Evolutionary conservation across 2,113 vertebrate species (phyloP), one percentile per base, ranked within the genome.

Genomic region (Salminus brasiliensis): DNA sequence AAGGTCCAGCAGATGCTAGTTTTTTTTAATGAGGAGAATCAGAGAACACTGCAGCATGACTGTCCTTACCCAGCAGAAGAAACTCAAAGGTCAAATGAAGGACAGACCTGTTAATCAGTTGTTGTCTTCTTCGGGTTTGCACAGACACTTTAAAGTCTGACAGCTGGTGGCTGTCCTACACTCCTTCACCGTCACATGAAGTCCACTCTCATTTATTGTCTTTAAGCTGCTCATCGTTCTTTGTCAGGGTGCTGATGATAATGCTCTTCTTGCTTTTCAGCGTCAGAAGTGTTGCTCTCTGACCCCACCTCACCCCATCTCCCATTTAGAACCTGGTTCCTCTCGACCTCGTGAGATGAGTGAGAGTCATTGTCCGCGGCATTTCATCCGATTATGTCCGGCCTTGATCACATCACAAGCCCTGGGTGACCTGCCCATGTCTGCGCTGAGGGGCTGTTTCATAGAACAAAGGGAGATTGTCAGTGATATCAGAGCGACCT

Each of bases 401-500:
- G 77, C 67, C 47, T 83, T 52, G 30, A 23, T 47, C 69, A 52
- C 52, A 27, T 62, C 57, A 71, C 63, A 69, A 71, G 73, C 8
- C 65, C 71, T 59, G 53, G 6, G 25, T 47, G 81, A 76, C 81
- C 83, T 72, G 60, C 73, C 47, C 34, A 43, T 21, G 25, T 65
- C 74, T 60, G 71, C 12, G 0, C 49, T 49, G 69, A 76, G 52
- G 70, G 47, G 13, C 49, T 49, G 13, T 29, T 81, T 78, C n/a
- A 8, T 34, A 71, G 41, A 80, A 76, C 18, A 72, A 80, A 53
- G 47, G 47, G 18, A 74, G 62, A 43, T 72, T 15, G 32, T 86
- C 86, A 91, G 55, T 87, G 91, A 85, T 88, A 86, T 82, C 55
- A 16, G 36, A 23, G 66, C 65, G 81, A 85, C 87, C 85, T 83